Percentiles rank a stretch among this genome's conserved stretches.
These are phyloP conservation scores for Drosophila arizonae DNA, from an alignment of 1,140 invertebrate species.

Conservation along the genomic window DNA sequence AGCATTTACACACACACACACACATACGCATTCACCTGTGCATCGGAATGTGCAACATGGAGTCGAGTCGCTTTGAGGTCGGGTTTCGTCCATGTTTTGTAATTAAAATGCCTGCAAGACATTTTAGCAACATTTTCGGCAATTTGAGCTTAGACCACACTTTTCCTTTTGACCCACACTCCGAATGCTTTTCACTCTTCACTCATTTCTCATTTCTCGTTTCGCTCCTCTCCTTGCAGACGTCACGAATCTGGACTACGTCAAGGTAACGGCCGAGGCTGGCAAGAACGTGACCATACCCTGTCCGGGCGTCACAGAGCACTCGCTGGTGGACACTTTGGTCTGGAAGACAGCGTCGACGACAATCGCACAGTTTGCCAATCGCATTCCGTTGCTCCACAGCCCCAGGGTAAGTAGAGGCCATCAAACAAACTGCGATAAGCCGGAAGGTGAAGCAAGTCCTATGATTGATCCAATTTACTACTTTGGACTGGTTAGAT, in stretches of 20 bases:
- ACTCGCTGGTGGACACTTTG: conserved; percentile 86
- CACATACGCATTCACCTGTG: background rate
- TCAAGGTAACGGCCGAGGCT: conserved; percentile 86
- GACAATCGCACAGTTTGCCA: conserved; percentile 82
- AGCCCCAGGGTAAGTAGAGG: conserved; percentile 78
- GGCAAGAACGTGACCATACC: conserved; percentile 86
- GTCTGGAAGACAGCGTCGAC: conserved; percentile 85
- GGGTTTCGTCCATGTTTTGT: conserved; percentile 61
- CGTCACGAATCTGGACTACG: conserved; percentile 84
- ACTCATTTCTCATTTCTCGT: conserved; percentile 6
- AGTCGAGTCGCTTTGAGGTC: conserved; percentile 31
- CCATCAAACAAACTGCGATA: background rate
- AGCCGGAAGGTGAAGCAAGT: background rate
- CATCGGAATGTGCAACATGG: background rate
- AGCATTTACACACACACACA: conserved; percentile 14
- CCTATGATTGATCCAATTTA: conserved; percentile 1
- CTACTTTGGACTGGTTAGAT: background rate
- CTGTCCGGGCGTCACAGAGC: conserved; percentile 87
- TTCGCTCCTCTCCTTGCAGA: conserved; percentile 73
- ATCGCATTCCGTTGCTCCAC: conserved; percentile 80
- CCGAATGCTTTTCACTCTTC: conserved; percentile 2
- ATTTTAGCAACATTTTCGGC: conserved; percentile 44
- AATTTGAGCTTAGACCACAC: conserved; percentile 59
- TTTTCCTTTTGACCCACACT: conserved; percentile 6
- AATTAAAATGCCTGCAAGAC: conserved; percentile 75